A percentile compares a stretch with the other conserved stretches of the same genome.
Evolutionary conservation across 2,113 vertebrate genomes (phyloP).

Genomic region (Psettodes erumei): DNA sequence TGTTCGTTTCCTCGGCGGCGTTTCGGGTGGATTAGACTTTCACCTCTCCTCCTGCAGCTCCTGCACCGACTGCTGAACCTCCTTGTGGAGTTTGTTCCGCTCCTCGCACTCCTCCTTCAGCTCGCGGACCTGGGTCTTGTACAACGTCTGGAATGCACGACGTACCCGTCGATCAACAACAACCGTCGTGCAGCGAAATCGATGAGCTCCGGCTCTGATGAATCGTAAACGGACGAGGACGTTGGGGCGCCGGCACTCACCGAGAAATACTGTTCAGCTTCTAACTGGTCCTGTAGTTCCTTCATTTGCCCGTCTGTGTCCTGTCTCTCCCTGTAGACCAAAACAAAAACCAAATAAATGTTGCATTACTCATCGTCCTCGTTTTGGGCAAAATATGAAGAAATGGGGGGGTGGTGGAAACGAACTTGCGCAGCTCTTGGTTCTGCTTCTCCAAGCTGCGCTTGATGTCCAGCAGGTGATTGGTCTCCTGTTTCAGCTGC

Average conservation of each 20-base stretch:
- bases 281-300: conserved; percentile 97
- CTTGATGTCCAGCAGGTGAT: conserved; percentile 96
- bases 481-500: conserved; percentile 96
- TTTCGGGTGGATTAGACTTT: too few relatives aligned
- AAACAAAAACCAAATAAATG: neutral
- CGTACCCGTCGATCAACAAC: too few relatives aligned
- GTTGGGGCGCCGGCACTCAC: too few relatives aligned
- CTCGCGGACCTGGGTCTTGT: conserved; percentile 98
- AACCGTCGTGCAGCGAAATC: too few relatives aligned
- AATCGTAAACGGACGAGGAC: too few relatives aligned
- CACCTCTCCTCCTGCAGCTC: conserved; percentile 97
- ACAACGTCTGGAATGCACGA: conserved; percentile 96
- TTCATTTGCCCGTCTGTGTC: conserved; percentile 98
- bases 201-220: too few relatives aligned
- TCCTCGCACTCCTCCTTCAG: conserved; percentile 99
- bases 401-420: neutral
- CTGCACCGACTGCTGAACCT: conserved; percentile 93
- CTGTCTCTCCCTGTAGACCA: conserved; percentile 90
- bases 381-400: neutral
- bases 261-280: conserved; percentile 98
- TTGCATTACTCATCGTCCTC: neutral
- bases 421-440: conserved; percentile 94
- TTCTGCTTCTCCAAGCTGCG: conserved; percentile 96
- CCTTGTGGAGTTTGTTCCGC: conserved; percentile 94
- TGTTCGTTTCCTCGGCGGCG: too few relatives aligned